Conservation (phyloP, 2,888 invertebrate genomes). For the Harpagoxenus sublaevis region DNA sequence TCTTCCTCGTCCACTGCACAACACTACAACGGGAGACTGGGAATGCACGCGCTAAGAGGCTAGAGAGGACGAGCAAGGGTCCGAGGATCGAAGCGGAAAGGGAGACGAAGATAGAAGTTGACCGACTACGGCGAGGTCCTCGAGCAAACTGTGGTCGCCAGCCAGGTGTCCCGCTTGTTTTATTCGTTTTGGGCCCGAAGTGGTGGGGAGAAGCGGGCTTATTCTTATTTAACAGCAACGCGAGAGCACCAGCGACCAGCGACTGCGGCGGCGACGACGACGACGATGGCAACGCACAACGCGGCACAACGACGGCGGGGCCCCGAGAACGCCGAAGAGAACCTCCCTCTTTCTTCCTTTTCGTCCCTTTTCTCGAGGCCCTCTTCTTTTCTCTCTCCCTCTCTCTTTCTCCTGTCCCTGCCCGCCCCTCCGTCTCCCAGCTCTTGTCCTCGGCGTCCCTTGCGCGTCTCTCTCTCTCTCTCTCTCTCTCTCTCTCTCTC, state of each 20-base stretch:
- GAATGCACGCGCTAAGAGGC: neutral
- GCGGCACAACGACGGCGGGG: conserved; percentile 20
- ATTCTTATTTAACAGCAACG: conserved; percentile 83
- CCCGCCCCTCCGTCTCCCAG: conserved; percentile 7
- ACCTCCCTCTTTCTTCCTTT: conserved; percentile 67
- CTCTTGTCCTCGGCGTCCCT: conserved; percentile 39
- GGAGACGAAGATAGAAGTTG: neutral
- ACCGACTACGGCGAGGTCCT: conserved; percentile 70
- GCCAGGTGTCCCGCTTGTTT: conserved; percentile 84
- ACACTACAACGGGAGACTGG: conserved; percentile 56
- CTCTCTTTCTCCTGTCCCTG: conserved; percentile 8
- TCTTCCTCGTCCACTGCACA: conserved; percentile 71
- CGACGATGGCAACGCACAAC: conserved; percentile 40
- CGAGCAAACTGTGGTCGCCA: conserved; percentile 81
- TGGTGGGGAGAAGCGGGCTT: conserved; percentile 79
- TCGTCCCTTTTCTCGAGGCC: conserved; percentile 57
- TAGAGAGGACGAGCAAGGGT: neutral
- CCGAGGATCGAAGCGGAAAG: neutral
- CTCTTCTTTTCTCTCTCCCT: conserved; percentile 44
- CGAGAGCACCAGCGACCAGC: conserved; percentile 65
- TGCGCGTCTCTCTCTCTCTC: conserved; percentile 40
- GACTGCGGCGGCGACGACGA: conserved; percentile 52
- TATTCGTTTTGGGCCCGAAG: conserved; percentile 84
- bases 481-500: neutral
- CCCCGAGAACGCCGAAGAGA: conserved; percentile 50